Evolutionary conservation across 2,888 invertebrate species (phyloP).

Genomic region (Nomada fucata): DNA sequence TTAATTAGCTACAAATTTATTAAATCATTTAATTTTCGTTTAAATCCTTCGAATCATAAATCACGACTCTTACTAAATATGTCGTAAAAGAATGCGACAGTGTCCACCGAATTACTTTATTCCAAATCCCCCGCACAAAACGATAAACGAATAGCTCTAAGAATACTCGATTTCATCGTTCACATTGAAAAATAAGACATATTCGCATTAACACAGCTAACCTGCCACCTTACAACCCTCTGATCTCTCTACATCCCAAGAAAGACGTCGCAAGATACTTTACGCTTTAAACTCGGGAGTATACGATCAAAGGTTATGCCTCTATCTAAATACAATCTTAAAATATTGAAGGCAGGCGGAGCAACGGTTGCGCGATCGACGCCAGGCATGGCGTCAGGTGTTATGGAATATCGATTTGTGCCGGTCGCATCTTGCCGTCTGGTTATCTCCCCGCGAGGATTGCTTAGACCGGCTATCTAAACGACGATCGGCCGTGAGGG

Average conservation of each 20-base stretch:
- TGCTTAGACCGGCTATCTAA: constrained; percentile 43
- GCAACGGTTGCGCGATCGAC: constrained; percentile 14
- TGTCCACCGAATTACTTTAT: too few species aligned
- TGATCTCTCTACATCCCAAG: not conserved
- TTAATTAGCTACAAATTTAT: too few species aligned
- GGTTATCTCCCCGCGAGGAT: constrained; percentile 32
- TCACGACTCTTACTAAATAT: too few species aligned
- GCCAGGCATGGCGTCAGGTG: not conserved
- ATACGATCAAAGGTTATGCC: not conserved
- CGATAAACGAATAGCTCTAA: too few species aligned
- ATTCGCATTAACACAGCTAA: not conserved
- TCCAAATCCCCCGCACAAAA: too few species aligned
- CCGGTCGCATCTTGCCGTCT: constrained; percentile 20
- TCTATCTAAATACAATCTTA: constrained; percentile 40
- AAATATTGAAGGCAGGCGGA: constrained; percentile 6
- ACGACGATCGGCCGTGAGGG: constrained; percentile 37
- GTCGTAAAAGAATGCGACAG: too few species aligned
- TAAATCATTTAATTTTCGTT: too few species aligned
- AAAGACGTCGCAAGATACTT: not conserved
- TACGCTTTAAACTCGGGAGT: not conserved
- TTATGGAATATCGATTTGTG: constrained; percentile 54
- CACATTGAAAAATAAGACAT: not conserved
- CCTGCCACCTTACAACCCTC: not conserved
- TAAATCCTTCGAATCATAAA: too few species aligned
- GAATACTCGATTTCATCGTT: too few species aligned